A percentile compares a stretch with the other conserved stretches of the same genome.
phyloP scores from a whole-genome alignment of 2,888 invertebrate genomes.

The Carterocephalus palaemon region DNA sequence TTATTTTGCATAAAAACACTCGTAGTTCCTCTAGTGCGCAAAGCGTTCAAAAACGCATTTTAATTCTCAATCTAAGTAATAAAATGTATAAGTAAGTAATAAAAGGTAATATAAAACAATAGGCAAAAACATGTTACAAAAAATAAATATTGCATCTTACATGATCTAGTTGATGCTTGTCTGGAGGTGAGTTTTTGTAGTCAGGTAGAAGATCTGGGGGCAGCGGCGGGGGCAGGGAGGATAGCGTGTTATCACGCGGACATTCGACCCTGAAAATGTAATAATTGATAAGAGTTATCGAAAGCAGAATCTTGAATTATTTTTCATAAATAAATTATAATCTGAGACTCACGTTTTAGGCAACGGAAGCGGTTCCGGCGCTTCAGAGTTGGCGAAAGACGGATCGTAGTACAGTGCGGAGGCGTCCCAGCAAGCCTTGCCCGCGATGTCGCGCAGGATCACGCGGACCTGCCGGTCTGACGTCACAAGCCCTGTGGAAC shows the following conservation, averaged over 20 bases:
- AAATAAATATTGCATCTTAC: slow-evolving; percentile 62
- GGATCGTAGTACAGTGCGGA: slow-evolving; percentile 92
- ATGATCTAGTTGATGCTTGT: slow-evolving; percentile 95
- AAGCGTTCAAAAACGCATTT: no score
- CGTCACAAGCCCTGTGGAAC: slow-evolving; percentile 83
- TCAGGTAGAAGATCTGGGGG: slow-evolving; percentile 88
- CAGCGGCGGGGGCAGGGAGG: slow-evolving; percentile 79
- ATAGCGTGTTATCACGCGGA: slow-evolving; percentile 70
- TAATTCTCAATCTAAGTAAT: no score
- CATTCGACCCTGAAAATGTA: slow-evolving; percentile 52
- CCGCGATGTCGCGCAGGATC: slow-evolving; percentile 92
- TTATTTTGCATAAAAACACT: no score
- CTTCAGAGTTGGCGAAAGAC: slow-evolving; percentile 51
- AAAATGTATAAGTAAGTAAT: no score
- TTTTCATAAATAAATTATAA: no score
- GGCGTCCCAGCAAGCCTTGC: slow-evolving; percentile 98
- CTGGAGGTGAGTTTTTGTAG: slow-evolving; percentile 88
- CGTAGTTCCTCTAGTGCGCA: no score
- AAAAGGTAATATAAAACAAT: no score
- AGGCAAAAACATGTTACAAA: no score
- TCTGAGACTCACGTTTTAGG: slow-evolving; percentile 45
- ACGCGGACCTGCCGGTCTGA: slow-evolving; percentile 92
- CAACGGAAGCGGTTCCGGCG: slow-evolving; percentile 49
- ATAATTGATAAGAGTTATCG: background rate
- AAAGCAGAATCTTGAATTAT: no score